Evolutionary conservation across 2,888 invertebrate genomes (phyloP).

Genomic region (Homarus gammarus): DNA sequence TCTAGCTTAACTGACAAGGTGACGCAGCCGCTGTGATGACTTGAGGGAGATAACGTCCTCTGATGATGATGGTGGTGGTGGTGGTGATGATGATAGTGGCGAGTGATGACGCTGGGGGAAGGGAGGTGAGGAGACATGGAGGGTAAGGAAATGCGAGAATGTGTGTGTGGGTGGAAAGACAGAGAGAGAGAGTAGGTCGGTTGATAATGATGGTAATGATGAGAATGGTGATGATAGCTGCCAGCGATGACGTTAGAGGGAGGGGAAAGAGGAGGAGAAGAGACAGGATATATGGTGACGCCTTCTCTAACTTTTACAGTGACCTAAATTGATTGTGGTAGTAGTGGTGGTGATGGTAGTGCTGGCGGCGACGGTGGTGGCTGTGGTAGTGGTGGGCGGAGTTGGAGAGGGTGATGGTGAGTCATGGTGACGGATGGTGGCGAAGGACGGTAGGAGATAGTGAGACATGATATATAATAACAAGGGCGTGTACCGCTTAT

Average conservation of each 20-base stretch:
- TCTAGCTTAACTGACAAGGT: neutral
- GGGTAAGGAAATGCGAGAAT: neutral
- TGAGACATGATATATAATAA: no score
- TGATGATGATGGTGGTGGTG: neutral
- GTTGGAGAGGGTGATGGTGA: neutral
- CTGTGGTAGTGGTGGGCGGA: neutral
- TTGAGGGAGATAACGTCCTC: neutral
- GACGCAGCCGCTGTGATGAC: neutral
- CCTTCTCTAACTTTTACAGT: neutral
- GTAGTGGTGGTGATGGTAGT: neutral
- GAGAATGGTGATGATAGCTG: neutral
- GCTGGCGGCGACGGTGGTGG: neutral
- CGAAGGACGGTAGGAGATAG: neutral
- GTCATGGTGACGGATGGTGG: neutral
- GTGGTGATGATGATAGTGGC: neutral
- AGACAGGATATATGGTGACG: neutral
- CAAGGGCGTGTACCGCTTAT: no score
- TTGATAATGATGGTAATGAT: neutral
- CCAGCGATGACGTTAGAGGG: neutral
- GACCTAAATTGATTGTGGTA: slow-evolving; percentile 9
- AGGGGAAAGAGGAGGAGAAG: neutral
- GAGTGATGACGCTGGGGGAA: neutral
- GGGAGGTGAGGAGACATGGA: neutral
- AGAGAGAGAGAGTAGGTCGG: neutral
- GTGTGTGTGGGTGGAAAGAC: no score